These are phyloP conservation scores for Tinamus major DNA, from an alignment of 2,797 vertebrate genomes.

Conservation along the genomic window DNA sequence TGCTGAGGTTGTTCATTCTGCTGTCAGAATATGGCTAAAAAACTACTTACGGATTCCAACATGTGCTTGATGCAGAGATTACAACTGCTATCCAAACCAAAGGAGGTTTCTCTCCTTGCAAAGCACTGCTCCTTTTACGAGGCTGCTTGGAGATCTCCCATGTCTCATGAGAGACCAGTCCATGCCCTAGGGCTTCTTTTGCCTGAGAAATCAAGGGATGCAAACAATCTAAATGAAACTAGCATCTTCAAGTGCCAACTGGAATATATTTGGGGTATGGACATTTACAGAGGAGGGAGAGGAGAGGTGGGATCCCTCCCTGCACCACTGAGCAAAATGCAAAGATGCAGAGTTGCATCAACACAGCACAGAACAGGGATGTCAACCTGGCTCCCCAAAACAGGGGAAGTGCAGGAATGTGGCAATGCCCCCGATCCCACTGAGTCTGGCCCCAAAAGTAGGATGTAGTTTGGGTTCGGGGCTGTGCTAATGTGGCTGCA, in stretches of 20 bases:
- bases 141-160: conserved; percentile 28
- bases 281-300: not conserved
- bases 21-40: conserved; percentile 70
- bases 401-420: fast-evolving
- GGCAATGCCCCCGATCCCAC: fast-evolving
- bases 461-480: not conserved
- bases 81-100: conserved; percentile 65
- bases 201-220: not conserved
- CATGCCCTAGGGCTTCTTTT: conserved; percentile 25
- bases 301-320: not conserved
- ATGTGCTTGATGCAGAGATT: conserved; percentile 71
- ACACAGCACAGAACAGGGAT: not conserved
- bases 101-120: conserved; percentile 53
- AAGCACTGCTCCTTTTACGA: conserved; percentile 28
- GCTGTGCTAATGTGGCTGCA: not conserved
- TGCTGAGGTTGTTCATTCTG: conserved; percentile 43
- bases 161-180: conserved; percentile 35
- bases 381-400: not conserved
- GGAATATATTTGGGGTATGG: not conserved
- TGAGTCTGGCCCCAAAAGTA: not conserved
- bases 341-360: not conserved
- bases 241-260: not conserved
- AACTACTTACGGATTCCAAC: conserved; percentile 56
- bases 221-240: not conserved
- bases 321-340: not conserved